Evolutionary conservation across 2,113 vertebrate species (phyloP).

Genomic region (Micronycteris hirsuta): DNA sequence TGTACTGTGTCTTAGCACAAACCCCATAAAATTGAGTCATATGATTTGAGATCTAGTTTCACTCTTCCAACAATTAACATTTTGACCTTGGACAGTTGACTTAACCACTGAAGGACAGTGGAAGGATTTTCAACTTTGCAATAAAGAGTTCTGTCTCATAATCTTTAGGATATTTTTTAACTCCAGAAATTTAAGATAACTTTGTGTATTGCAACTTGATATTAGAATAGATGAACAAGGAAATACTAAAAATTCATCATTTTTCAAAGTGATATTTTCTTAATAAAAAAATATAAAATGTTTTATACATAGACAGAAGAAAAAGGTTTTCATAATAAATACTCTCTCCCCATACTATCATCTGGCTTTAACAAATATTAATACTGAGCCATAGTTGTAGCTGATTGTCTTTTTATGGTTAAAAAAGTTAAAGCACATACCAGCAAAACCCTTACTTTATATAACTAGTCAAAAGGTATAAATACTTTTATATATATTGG

Average conservation of each 20-base stretch:
- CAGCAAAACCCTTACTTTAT: not conserved
- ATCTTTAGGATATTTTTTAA: not conserved
- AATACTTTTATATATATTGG: not conserved
- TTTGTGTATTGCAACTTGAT: not conserved
- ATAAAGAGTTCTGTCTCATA: not conserved
- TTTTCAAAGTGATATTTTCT: conserved; percentile 31
- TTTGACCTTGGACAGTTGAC: not conserved
- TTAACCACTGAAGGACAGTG: too few species aligned
- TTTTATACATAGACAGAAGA: not conserved
- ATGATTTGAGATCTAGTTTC: not conserved
- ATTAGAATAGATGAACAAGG: not conserved
- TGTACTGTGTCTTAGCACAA: not conserved
- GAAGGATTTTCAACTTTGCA: not conserved
- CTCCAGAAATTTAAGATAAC: not conserved
- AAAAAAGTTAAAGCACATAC: not conserved
- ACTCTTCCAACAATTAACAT: not conserved
- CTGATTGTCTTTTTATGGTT: not conserved
- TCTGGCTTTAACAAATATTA: not conserved
- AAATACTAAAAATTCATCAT: not conserved
- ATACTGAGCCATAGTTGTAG: not conserved
- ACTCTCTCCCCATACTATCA: not conserved
- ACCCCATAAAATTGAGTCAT: not conserved
- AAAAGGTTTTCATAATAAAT: not conserved
- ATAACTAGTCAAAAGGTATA: not conserved
- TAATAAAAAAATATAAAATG: not conserved